Conservation (phyloP, 2,113 vertebrate species). For the Caranx ignobilis region DNA sequence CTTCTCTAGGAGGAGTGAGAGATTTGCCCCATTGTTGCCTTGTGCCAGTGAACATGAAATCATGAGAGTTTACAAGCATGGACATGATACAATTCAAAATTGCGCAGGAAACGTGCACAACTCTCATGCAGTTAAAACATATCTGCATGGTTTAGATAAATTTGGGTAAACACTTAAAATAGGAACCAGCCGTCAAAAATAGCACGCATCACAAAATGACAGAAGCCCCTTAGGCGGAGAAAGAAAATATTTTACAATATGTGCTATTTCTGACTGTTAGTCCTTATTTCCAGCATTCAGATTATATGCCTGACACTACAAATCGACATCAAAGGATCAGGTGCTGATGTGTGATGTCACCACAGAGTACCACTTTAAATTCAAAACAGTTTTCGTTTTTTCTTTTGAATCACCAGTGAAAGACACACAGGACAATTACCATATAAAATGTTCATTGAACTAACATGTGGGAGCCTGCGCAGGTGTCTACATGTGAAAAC, state of each 20-base stretch:
- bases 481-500: not conserved
- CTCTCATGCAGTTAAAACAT: not conserved
- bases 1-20: constrained; percentile 20
- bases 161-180: no score
- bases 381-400: not conserved
- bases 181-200: no score
- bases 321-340: not conserved
- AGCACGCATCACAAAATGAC: no score
- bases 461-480: not conserved
- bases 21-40: not conserved
- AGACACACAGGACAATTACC: no score
- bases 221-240: not conserved
- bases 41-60: not conserved
- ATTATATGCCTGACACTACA: not conserved
- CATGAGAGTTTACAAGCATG: not conserved
- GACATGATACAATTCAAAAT: no score
- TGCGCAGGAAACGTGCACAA: not conserved
- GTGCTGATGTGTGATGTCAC: not conserved
- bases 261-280: no score
- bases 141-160: not conserved
- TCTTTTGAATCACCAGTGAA: not conserved
- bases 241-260: no score
- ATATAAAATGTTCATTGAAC: not conserved
- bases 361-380: not conserved
- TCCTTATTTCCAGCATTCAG: not conserved